A percentile compares a stretch with the other conserved stretches of the same genome.
Evolutionary conservation across 2,113 vertebrate genomes (phyloP).

Genomic region (Leptocoma aspasia): DNA sequence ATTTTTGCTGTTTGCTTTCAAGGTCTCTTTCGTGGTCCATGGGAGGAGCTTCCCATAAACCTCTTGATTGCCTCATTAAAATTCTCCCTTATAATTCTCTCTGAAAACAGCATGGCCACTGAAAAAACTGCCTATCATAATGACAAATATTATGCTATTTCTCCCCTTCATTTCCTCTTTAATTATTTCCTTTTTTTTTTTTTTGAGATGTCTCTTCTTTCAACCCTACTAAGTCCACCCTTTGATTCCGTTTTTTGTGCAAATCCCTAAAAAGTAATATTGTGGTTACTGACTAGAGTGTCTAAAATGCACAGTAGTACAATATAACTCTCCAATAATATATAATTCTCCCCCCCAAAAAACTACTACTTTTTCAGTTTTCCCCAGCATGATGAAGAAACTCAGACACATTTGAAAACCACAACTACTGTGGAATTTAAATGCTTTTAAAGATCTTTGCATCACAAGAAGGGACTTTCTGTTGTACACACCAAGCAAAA

Average conservation of each 20-base stretch:
- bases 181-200: neutral
- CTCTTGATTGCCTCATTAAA: neutral
- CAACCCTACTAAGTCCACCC: neutral
- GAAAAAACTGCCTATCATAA: neutral
- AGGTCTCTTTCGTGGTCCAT: fast-evolving
- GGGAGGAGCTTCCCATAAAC: neutral
- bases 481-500: neutral
- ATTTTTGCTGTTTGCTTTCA: neutral
- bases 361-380: neutral
- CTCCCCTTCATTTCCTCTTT: neutral
- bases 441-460: neutral
- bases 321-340: neutral
- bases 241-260: neutral
- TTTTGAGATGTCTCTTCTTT: neutral
- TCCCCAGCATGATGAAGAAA: neutral
- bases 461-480: neutral
- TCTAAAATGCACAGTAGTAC: neutral
- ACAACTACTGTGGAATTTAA: neutral
- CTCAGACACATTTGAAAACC: neutral
- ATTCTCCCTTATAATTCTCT: neutral
- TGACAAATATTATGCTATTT: neutral
- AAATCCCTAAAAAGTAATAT: neutral
- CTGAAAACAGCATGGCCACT: neutral
- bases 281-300: neutral
- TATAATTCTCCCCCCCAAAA: neutral